phyloP scores from a whole-genome alignment of 1,140 invertebrate genomes.

The Nixonia krombeini region DNA sequence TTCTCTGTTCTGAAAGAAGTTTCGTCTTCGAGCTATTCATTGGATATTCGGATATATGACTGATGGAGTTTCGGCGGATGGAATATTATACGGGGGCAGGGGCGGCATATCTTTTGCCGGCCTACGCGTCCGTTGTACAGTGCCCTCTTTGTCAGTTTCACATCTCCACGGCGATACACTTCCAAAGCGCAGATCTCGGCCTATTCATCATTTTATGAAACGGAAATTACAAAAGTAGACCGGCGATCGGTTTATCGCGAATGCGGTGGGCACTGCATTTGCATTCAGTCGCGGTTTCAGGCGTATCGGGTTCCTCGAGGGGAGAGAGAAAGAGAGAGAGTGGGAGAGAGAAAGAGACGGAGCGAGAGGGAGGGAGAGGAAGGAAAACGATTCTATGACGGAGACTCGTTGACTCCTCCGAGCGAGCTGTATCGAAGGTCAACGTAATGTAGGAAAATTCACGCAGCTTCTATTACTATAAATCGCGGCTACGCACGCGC shows the following conservation, averaged over 20 bases:
- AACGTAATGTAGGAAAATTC: slow-evolving; percentile 37
- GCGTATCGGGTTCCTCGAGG: not conserved
- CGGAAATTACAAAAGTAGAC: not conserved
- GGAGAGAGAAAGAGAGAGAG: not conserved
- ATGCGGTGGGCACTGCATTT: not conserved
- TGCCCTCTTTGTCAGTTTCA: not conserved
- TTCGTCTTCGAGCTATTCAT: too few relatives aligned
- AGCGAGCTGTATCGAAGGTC: slow-evolving; percentile 23
- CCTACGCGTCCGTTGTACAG: too few relatives aligned
- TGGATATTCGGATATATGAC: too few relatives aligned
- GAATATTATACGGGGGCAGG: not conserved
- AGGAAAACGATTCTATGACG: slow-evolving; percentile 8
- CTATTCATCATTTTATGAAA: not conserved
- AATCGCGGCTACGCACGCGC: slow-evolving; percentile 38
- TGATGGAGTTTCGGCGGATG: too few relatives aligned
- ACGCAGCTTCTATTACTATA: slow-evolving; percentile 52
- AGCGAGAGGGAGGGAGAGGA: not conserved
- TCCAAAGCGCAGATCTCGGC: not conserved
- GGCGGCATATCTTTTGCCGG: too few relatives aligned
- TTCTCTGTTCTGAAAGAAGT: too few relatives aligned
- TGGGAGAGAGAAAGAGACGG: too few relatives aligned
- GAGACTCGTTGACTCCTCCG: slow-evolving; percentile 8
- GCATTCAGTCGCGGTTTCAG: not conserved
- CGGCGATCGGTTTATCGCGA: not conserved
- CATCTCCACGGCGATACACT: not conserved